Evolutionary conservation across 1,140 invertebrate genomes (phyloP), one percentile per base, ranked within the genome.

Genomic region (Antheraea pernyi): DNA sequence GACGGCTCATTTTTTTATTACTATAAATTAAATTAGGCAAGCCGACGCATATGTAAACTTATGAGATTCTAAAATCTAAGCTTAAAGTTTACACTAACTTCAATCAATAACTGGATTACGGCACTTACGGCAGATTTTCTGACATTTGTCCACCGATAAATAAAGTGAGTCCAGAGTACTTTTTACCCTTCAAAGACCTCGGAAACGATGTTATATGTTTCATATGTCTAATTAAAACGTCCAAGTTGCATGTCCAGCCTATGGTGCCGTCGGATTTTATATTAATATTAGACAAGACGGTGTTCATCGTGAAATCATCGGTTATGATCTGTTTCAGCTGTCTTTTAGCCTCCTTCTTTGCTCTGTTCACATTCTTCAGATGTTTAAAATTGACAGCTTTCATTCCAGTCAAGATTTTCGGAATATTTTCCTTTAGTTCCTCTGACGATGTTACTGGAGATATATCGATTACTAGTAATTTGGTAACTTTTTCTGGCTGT

Each of bases 391-490:
- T 9, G 0, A 72, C 30, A 8, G 53, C 10, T 18, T 90, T 77
- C 61, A 91, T 85, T 18, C 82, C 85, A 6, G 93, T 83, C 61
- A 96, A 93, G 67, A 95, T 89, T 60, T 88, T 83, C 3, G 85
- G 85, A 81, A 96, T 94, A 16, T 89, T 79, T 7, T 79, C 79
- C 46, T 88, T 74, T 3, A 95, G 87, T 79, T 90, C 88, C n/a
- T 93, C 88, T 67, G 94, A 93, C 0, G 90, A 89, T 66, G 92
- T 93, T 0, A 96, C 79, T 0, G 97, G 97, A 5, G 96, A 96
- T 74, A 98, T 95, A 83, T 99, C 98, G 18, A 97, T 95, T 7
- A 98, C 94, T 19, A 98, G 93, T 39, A 98, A 87, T 73, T 95
- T 96, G n/a, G 96, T 94, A 0, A 98, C 93, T 37, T 95, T 76